Conservation (phyloP, 2,797 vertebrate species). For the Eidolon dupreanum region DNA sequence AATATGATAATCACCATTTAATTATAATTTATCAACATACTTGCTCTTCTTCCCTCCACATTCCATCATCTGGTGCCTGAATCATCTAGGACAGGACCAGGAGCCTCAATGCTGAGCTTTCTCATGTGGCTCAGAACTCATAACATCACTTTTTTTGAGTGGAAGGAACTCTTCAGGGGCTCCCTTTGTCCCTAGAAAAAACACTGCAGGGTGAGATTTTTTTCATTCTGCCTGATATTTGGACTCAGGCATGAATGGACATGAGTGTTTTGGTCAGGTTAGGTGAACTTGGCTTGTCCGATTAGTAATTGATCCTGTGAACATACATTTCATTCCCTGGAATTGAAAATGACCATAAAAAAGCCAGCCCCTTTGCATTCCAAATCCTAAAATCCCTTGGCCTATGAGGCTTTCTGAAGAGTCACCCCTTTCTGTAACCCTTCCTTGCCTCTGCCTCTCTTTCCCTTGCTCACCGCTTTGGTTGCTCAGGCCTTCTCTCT, state of each 20-base stretch:
- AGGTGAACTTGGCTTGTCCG: background rate
- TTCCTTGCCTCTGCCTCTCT: background rate
- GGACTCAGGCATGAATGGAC: background rate
- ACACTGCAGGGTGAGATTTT: background rate
- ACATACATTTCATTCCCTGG: background rate
- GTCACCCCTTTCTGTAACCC: too few species aligned
- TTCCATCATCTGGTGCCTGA: background rate
- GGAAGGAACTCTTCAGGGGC: background rate
- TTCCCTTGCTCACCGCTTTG: accelerated
- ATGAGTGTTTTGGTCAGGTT: background rate
- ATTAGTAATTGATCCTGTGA: background rate
- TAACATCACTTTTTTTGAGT: background rate
- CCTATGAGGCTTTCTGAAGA: background rate
- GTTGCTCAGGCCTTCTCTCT: background rate
- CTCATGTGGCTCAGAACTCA: background rate
- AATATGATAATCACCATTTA: background rate
- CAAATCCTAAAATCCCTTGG: background rate
- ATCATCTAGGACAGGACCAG: background rate
- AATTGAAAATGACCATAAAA: background rate
- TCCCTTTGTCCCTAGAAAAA: background rate
- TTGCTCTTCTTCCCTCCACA: background rate
- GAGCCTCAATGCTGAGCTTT: background rate
- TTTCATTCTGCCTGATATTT: background rate
- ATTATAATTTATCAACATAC: background rate
- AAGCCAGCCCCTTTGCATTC: background rate